These are phyloP conservation scores for Elachura formosa DNA, from an alignment of 2,113 vertebrate species.

Conservation along the genomic window DNA sequence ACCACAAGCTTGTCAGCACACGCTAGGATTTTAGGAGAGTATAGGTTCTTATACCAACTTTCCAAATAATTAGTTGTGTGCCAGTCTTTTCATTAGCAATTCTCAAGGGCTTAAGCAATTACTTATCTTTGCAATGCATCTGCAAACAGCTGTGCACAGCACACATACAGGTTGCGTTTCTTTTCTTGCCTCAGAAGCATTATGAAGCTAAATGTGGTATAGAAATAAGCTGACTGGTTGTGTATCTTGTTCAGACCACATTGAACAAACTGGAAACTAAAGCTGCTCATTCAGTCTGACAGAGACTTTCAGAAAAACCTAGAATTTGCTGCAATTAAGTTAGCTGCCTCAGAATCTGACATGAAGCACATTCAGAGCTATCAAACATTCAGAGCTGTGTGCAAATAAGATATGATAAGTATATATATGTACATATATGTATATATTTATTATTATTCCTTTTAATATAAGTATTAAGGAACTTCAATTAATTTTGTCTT, in stretches of 20 bases:
- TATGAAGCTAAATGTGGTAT: neutral
- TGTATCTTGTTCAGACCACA: neutral
- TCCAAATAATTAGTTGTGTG: neutral
- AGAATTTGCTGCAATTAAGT: neutral
- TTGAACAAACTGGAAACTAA: neutral
- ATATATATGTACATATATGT: too few species aligned
- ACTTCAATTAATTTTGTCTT: neutral
- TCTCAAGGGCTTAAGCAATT: neutral
- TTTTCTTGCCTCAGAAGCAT: neutral
- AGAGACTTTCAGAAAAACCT: neutral
- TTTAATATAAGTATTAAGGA: neutral
- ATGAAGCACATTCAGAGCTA: neutral
- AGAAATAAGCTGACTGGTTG: neutral
- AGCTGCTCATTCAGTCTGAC: neutral
- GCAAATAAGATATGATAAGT: neutral
- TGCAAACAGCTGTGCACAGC: neutral
- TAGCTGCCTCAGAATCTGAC: neutral
- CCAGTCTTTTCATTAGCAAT: neutral
- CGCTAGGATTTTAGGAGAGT: neutral
- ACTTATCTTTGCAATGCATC: neutral
- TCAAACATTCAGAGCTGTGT: neutral
- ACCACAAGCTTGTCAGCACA: neutral
- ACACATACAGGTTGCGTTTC: neutral
- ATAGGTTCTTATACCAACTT: neutral
- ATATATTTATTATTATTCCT: too few species aligned